Evolutionary conservation across 2,113 vertebrate species (phyloP).

Genomic region (Ptilorrhoa leucosticta): DNA sequence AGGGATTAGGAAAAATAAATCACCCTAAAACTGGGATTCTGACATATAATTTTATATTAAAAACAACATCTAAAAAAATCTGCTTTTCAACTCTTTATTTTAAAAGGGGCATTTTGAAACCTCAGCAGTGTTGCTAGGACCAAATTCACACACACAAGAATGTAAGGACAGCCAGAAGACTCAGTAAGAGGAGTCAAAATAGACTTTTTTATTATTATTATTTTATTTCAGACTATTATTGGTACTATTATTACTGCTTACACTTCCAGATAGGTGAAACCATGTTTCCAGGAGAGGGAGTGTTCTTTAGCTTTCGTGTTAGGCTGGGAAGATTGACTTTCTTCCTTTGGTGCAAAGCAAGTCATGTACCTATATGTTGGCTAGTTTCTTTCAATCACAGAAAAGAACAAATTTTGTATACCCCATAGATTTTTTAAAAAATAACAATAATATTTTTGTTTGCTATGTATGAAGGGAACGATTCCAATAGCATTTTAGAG

Average conservation of each 20-base stretch:
- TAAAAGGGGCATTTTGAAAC: not conserved
- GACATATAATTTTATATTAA: not conserved
- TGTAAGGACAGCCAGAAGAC: not conserved
- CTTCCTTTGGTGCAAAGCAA: not conserved
- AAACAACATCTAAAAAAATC: not conserved
- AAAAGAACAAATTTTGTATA: not conserved
- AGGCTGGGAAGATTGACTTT: not conserved
- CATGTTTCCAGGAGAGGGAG: not conserved
- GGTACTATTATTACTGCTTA: not conserved
- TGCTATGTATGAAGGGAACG: not conserved
- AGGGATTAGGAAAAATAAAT: not conserved
- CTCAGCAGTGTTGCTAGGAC: not conserved
- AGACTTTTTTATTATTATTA: fast-evolving
- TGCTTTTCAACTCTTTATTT: not conserved
- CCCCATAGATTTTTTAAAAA: not conserved
- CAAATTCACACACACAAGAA: not conserved
- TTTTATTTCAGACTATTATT: not conserved
- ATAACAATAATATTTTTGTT: not conserved
- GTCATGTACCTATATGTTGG: not conserved
- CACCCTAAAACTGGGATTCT: not conserved
- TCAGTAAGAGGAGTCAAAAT: not conserved
- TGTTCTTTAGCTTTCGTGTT: not conserved
- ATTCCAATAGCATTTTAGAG: not conserved
- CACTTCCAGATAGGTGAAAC: not conserved
- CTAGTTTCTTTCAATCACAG: not conserved